phyloP scores from a whole-genome alignment of 2,113 vertebrate species.

The Asarcornis scutulata region DNA sequence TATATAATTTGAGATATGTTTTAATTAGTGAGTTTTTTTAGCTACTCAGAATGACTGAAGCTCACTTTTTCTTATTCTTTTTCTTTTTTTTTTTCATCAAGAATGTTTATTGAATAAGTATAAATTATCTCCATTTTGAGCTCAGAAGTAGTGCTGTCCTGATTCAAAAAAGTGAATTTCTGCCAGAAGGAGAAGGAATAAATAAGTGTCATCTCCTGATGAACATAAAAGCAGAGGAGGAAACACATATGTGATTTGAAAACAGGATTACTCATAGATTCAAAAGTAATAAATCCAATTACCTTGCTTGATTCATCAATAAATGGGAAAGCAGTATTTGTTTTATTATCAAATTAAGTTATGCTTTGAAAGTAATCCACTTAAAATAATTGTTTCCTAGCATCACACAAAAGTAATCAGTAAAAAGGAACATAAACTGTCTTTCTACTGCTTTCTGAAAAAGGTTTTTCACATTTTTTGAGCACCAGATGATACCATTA shows the following conservation, averaged over 20 bases:
- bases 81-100: not conserved
- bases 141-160: not conserved
- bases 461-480: conserved; percentile 24
- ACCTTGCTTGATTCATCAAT: conserved; percentile 63
- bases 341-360: conserved; percentile 64
- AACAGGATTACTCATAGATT: conserved; percentile 66
- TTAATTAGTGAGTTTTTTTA: conserved; percentile 23
- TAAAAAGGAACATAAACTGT: conserved; percentile 38
- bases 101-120: not conserved
- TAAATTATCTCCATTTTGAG: conserved; percentile 7
- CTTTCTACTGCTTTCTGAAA: conserved; percentile 28
- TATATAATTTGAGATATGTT: not conserved
- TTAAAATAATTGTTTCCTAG: conserved; percentile 67
- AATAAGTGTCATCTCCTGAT: conserved; percentile 53
- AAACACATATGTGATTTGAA: conserved; percentile 55
- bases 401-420: conserved; percentile 55
- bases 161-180: not conserved
- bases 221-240: conserved; percentile 51
- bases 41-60: not conserved
- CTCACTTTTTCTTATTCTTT: not conserved
- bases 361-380: conserved; percentile 62
- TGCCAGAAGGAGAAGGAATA: conserved; percentile 16
- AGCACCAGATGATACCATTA: conserved; percentile 18
- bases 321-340: conserved; percentile 57
- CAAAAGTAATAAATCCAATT: conserved; percentile 69